phyloP scores from a whole-genome alignment of 2,797 vertebrate genomes.

The Fratercula arctica region DNA sequence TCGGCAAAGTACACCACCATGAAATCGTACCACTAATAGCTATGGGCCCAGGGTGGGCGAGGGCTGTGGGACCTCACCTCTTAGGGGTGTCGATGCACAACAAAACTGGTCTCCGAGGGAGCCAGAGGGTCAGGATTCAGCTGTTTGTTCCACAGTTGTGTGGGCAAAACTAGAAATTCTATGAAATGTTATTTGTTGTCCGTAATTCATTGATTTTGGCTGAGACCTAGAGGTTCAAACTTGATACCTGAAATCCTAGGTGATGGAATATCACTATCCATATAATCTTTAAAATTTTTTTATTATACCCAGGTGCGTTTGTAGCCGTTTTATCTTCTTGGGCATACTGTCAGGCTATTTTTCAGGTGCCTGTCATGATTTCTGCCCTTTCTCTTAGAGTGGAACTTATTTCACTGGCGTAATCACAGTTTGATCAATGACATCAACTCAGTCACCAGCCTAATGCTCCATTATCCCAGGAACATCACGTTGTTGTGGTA shows the following conservation, averaged over 20 bases:
- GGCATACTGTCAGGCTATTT: not conserved
- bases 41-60: not conserved
- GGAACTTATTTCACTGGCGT: conserved; percentile 16
- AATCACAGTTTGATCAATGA: conserved; percentile 9
- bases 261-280: not conserved
- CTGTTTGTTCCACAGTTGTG: not conserved
- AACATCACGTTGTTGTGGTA: conserved; percentile 17
- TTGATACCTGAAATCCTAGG: not conserved
- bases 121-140: not conserved
- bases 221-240: not conserved
- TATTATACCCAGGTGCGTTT: not conserved
- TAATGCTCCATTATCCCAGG: conserved; percentile 30
- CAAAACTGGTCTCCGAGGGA: not conserved
- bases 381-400: not conserved
- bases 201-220: not conserved
- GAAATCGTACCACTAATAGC: not conserved
- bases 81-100: not conserved
- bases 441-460: conserved; percentile 8
- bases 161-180: not conserved
- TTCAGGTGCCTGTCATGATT: not conserved
- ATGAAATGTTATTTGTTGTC: not conserved
- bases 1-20: not conserved
- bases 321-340: not conserved
- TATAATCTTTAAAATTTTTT: not conserved
- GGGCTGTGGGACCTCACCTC: not conserved